Percentiles rank a stretch among this genome's conserved stretches.
Evolutionary conservation across 2,888 invertebrate genomes (phyloP).

Genomic region (Drosophila limbata): DNA sequence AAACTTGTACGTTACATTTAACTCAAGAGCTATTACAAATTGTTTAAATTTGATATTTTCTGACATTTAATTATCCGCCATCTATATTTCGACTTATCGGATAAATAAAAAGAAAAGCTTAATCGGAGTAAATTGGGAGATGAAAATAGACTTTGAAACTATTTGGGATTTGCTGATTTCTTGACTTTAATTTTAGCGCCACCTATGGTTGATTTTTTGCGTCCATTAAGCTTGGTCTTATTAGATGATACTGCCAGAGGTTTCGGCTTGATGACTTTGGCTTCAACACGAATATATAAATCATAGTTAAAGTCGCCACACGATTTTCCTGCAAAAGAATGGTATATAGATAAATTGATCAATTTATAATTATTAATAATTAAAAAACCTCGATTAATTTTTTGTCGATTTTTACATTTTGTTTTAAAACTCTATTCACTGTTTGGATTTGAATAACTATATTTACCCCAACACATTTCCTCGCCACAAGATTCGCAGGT

Average conservation of each 20-base stretch:
- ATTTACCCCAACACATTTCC: constrained; percentile 91
- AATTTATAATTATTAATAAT: neutral
- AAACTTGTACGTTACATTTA: neutral
- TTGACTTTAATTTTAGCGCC: constrained; percentile 74
- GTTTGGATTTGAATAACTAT: too few relatives aligned
- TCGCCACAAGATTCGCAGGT: constrained; percentile 93
- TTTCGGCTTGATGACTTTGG: constrained; percentile 82
- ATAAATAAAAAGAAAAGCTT: too few relatives aligned
- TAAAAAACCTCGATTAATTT: too few relatives aligned
- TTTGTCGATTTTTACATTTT: too few relatives aligned
- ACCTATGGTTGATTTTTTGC: constrained; percentile 76
- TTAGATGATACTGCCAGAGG: constrained; percentile 68
- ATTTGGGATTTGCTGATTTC: constrained; percentile 69
- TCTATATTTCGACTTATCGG: neutral
- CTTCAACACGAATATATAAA: constrained; percentile 83
- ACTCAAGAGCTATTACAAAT: neutral
- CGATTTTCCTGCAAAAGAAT: constrained; percentile 71
- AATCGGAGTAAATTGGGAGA: neutral
- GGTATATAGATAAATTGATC: neutral
- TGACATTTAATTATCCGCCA: neutral
- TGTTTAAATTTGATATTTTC: constrained; percentile 6
- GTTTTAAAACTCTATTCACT: too few relatives aligned
- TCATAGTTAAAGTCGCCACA: constrained; percentile 85
- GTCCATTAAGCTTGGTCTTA: constrained; percentile 80
- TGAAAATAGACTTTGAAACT: neutral